A percentile compares a stretch with the other conserved stretches of the same genome.
phyloP scores from a whole-genome alignment of 2,113 vertebrate species.

The Ramphastos sulfuratus region DNA sequence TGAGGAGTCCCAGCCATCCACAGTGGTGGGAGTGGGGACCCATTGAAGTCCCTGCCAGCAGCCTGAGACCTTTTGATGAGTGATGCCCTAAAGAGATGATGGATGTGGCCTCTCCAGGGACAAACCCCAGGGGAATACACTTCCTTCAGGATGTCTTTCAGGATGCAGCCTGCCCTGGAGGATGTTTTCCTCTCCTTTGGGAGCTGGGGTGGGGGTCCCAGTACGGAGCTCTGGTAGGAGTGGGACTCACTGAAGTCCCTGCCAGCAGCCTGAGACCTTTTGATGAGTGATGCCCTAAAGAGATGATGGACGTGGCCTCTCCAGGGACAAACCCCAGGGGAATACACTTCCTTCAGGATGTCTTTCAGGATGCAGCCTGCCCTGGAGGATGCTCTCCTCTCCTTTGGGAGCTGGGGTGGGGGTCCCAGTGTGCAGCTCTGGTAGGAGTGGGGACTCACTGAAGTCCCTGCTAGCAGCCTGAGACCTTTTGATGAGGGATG shows the following conservation, averaged over 20 bases:
- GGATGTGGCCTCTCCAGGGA: background rate
- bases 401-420: background rate
- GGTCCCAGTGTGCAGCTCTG: fast-evolving
- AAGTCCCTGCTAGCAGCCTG: background rate
- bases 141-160: too few relatives aligned
- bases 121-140: background rate
- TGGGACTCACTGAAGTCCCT: too few relatives aligned
- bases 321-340: background rate
- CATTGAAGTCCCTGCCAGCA: too few relatives aligned
- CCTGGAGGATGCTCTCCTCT: background rate
- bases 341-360: background rate
- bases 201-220: background rate
- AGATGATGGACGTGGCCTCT: too few relatives aligned
- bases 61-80: too few relatives aligned
- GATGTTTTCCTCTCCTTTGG: background rate
- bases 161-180: background rate
- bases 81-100: too few relatives aligned
- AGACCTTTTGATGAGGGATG: background rate
- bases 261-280: too few relatives aligned
- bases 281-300: too few relatives aligned
- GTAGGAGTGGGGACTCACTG: fast-evolving
- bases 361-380: background rate
- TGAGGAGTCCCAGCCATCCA: too few relatives aligned
- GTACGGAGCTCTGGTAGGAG: background rate
- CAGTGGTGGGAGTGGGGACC: too few relatives aligned